These are phyloP conservation scores for Holacanthella duospinosa DNA, from an alignment of 2,888 invertebrate genomes.

Conservation along the genomic window DNA sequence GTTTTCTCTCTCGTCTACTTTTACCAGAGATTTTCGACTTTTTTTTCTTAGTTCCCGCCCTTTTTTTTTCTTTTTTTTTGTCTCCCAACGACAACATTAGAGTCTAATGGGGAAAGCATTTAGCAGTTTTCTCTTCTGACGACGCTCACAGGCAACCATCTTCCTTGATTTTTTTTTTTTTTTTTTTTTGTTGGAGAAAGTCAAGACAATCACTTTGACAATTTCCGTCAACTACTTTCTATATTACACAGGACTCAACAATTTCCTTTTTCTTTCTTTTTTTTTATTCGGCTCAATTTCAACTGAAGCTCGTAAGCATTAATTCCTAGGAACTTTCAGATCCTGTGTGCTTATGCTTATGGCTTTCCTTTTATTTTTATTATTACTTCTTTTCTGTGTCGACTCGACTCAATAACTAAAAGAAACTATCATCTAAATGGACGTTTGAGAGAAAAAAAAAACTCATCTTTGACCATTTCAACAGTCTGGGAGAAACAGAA, in stretches of 20 bases:
- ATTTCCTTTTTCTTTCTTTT: slow-evolving; percentile 3
- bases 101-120: slow-evolving; percentile 1
- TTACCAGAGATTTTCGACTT: no score
- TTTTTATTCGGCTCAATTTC: not conserved
- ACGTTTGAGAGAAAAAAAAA: no score
- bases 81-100: not conserved
- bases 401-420: not conserved
- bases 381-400: not conserved
- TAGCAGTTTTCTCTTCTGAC: not conserved
- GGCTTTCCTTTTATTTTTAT: not conserved
- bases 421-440: not conserved
- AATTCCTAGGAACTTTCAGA: not conserved
- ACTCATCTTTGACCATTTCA: no score
- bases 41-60: no score
- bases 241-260: no score
- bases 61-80: no score
- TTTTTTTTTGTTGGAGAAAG: not conserved
- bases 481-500: no score
- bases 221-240: not conserved
- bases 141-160: no score
- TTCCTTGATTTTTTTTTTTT: not conserved
- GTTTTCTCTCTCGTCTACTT: no score
- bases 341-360: not conserved
- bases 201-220: slow-evolving; percentile 1
- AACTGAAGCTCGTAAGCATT: not conserved